phyloP scores from a whole-genome alignment of 2,797 vertebrate species.

The Threskiornis aethiopicus region DNA sequence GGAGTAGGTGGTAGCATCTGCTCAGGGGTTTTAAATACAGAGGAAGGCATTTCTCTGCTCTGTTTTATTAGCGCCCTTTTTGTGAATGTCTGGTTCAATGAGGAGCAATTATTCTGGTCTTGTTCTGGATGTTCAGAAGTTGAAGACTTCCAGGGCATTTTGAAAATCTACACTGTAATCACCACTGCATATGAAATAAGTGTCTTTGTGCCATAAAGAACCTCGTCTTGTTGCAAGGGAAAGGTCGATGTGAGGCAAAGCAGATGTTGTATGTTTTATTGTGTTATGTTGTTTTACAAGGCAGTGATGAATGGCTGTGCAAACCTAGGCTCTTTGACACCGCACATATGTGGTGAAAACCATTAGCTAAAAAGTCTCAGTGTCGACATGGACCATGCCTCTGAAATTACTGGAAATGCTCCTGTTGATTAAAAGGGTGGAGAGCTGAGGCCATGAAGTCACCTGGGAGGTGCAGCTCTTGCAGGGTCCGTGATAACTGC shows the following conservation, averaged over 20 bases:
- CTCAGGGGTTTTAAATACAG: neutral
- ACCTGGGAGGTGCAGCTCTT: neutral
- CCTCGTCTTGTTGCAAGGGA: neutral
- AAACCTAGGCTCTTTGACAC: neutral
- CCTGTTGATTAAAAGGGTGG: neutral
- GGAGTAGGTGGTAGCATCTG: neutral
- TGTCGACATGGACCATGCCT: neutral
- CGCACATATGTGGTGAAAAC: fast-evolving
- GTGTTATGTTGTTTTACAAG: fast-evolving
- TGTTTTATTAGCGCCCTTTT: neutral
- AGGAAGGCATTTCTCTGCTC: neutral
- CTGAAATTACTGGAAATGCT: neutral
- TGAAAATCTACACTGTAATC: neutral
- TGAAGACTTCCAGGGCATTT: neutral
- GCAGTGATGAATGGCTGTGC: neutral
- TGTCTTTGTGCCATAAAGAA: neutral
- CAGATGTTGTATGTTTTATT: neutral
- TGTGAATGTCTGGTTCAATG: neutral
- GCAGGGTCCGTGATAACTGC: neutral
- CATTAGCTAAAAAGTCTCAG: neutral
- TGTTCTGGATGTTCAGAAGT: neutral
- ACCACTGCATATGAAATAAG: neutral
- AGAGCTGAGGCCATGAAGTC: neutral
- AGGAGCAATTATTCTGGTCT: neutral
- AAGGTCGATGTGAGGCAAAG: neutral